Conservation (phyloP, 2,113 vertebrate genomes). For the Ctenodactylus gundi region DNA sequence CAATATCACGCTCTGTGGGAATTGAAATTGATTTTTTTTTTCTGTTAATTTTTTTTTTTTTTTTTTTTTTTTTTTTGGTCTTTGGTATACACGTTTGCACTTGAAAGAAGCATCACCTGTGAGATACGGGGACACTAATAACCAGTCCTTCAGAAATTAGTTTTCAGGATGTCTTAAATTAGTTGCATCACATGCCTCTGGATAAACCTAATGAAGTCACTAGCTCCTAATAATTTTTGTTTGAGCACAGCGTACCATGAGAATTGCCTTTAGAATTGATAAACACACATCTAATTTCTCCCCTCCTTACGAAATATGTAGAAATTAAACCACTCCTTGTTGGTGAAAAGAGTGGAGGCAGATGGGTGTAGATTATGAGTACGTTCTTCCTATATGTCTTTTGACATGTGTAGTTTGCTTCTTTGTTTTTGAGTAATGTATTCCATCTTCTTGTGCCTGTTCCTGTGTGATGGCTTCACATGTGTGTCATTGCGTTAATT, state of each 20-base stretch:
- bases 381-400: constrained; percentile 12
- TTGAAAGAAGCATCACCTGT: constrained; percentile 38
- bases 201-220: constrained; percentile 53
- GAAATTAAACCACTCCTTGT: not conserved
- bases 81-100: constrained; percentile 6
- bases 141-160: constrained; percentile 45
- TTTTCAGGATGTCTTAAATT: constrained; percentile 51
- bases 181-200: constrained; percentile 32
- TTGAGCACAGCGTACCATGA: not conserved
- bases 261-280: constrained; percentile 29
- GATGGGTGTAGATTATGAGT: not conserved
- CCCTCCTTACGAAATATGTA: not conserved
- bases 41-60: not conserved
- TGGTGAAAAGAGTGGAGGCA: not conserved
- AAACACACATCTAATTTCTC: not conserved
- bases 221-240: constrained; percentile 51
- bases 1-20: constrained; percentile 37
- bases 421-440: not conserved
- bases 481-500: not conserved
- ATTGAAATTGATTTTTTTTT: constrained; percentile 69
- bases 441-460: not conserved
- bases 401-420: not conserved
- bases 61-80: not conserved
- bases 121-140: constrained; percentile 15
- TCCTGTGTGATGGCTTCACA: constrained; percentile 26